Base-by-base conservation (phyloP, 2,113 vertebrate species). In the Phaethornis superciliosus region DNA sequence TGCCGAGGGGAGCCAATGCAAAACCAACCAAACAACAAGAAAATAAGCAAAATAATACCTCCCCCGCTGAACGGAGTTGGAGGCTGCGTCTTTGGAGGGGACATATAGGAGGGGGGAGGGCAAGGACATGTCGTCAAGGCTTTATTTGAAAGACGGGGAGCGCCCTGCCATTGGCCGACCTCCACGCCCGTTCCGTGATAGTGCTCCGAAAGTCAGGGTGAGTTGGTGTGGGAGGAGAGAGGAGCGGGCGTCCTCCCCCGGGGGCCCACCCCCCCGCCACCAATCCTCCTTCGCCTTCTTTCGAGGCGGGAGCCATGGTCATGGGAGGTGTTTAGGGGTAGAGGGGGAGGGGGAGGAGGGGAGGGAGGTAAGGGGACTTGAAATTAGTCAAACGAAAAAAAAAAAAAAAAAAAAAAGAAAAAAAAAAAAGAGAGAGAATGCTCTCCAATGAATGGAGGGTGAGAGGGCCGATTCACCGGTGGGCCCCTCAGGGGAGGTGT, bases 401-500 rank as follows among this genome's bases (percentile, higher is more conserved):
- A 46, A 13, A 32, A 40, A 40, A 37, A n/a, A 19, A n/a, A 18
- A 30, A 24, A 47, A 20, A 54, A n/a, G 30, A 15, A 11, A 9
- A 20, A 46, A 0, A 40, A 22, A 58, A 12, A 42, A 19, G 49
- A 26, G 12, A 27, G 51, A 52, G 10, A 89, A 30, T 89, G 15
- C 24, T 86, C 89, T 89, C 93, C 93, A 94, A 87, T 94, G 93
- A 94, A 92, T 90, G 78, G 68, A 85, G 89, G 70, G 81, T n/a
- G 52, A 88, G 85, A 62, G 64, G 80, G 80, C 77, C 47, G 86
- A 64, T 37, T 86, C 72, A 30, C 46, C 46, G 23, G 12, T 10
- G 93, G 90, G 86, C 77, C 68, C 82, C 20, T 3, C 40, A 30
- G 62, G 33, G 78, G 82, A 75, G 78, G 68, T 83, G 86, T 75